Evolutionary conservation across 2,888 invertebrate genomes (phyloP), one percentile per base, ranked within the genome.

Genomic region (Cenopis cana): DNA sequence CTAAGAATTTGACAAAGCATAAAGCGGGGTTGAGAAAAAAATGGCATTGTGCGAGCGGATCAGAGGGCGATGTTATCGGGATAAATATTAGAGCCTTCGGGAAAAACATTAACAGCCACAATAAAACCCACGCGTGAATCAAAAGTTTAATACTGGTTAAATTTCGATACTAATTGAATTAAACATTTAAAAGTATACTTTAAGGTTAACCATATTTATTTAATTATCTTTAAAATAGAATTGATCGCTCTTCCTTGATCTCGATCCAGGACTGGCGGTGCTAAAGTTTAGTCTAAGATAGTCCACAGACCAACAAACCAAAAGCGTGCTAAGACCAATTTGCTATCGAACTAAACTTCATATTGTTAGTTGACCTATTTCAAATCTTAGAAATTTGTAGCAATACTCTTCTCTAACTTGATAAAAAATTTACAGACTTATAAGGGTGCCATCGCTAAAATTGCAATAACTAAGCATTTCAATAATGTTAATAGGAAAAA

Each of bases 1-100:
- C 74, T 78, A 57, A 80, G 76, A 80, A 82, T 84, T 83, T 82
- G 85, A 85, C 82, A 86, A 85, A 82, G 82, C 83, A 81, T 81
- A 82, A 79, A 81, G 80, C 76, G 74, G 76, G 76, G 78, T 82
- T 82, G 81, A 79, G 80, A 83, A 81, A 80, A 80, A 81, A 79
- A 77, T 79, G 79, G 79, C 76, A 82, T 83, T 83, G 79, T 82
- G 76, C 71, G 59, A 65, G 67, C 75, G 72, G 75, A 77, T 81
- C 79, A 78, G 76, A 54, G 79, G 79, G 79, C 74, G 65, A 20
- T 49, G 20, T 61, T 67, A 71, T 71, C 60, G 65, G 49, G 17
- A 24, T 50, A 57, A 64, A 69, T 61, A 24, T 24, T 24, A 64
- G 50, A 41, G 50, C 64, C 57, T 68, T 38, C 52, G 20, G 20